phyloP scores from a whole-genome alignment of 2,113 vertebrate genomes.

The Mesembrinibis cayennensis region DNA sequence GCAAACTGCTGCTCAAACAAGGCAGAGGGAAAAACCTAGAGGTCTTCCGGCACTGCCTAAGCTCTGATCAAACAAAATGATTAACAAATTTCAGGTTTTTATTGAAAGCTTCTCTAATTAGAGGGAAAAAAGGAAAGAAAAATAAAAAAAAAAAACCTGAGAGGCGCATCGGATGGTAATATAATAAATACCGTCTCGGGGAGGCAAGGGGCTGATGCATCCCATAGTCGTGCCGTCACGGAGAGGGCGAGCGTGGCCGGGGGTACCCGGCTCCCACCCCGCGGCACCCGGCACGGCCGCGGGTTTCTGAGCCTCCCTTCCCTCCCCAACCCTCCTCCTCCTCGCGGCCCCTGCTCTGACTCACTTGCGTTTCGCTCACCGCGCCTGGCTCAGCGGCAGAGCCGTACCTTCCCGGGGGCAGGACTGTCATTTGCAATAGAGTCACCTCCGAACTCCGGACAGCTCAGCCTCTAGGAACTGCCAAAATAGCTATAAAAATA shows the following conservation, averaged over 20 bases:
- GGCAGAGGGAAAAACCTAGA: slow-evolving; percentile 23
- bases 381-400: background rate
- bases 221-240: background rate
- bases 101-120: background rate
- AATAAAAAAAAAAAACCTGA: background rate
- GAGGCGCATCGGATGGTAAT: background rate
- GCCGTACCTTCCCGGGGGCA: background rate
- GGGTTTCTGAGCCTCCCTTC: accelerated
- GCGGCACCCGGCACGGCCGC: accelerated
- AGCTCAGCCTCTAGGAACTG: slow-evolving; percentile 20
- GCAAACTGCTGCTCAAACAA: slow-evolving; percentile 36
- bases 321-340: background rate
- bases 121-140: background rate
- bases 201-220: background rate
- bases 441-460: background rate
- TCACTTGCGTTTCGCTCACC: background rate
- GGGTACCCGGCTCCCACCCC: background rate
- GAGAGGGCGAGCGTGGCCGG: background rate
- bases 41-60: background rate
- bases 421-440: slow-evolving; percentile 10
- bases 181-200: background rate
- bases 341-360: slow-evolving; percentile 1
- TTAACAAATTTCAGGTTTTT: background rate
- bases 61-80: slow-evolving; percentile 5
- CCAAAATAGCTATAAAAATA: background rate